These are phyloP conservation scores for Eupithecia dodoneata DNA, from an alignment of 2,888 invertebrate genomes.

Conservation along the genomic window DNA sequence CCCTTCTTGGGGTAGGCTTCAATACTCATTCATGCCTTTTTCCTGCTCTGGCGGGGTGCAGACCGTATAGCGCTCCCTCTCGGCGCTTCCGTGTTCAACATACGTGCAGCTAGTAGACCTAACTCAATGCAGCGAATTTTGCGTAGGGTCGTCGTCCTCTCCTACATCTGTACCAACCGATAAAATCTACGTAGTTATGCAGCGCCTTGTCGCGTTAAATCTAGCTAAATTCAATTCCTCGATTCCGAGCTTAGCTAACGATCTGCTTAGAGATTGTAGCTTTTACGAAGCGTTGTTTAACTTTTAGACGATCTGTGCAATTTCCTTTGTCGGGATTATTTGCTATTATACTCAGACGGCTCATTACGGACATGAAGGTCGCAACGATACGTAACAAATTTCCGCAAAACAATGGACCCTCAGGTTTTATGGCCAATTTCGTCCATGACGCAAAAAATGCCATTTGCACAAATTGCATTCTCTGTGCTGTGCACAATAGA, in stretches of 20 bases:
- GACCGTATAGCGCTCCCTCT: slow-evolving; percentile 72
- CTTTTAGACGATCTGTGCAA: slow-evolving; percentile 65
- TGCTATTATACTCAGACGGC: slow-evolving; percentile 48
- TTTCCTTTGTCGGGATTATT: slow-evolving; percentile 58
- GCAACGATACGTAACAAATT: slow-evolving; percentile 50
- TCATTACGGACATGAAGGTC: slow-evolving; percentile 52
- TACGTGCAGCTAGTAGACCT: slow-evolving; percentile 83
- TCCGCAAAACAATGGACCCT: slow-evolving; percentile 54
- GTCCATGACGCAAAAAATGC: slow-evolving; percentile 64
- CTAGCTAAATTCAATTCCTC: slow-evolving; percentile 58
- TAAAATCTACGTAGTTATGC: slow-evolving; percentile 44
- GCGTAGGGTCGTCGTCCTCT: slow-evolving; percentile 83
- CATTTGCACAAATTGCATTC: slow-evolving; percentile 76
- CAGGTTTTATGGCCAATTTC: slow-evolving; percentile 62
- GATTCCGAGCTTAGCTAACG: slow-evolving; percentile 33
- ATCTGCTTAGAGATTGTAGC: slow-evolving; percentile 36
- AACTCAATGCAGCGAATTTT: slow-evolving; percentile 85
- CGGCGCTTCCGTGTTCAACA: slow-evolving; percentile 77
- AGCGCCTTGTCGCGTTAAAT: slow-evolving; percentile 56
- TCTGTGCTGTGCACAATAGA: slow-evolving; percentile 57
- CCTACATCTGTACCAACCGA: slow-evolving; percentile 62
- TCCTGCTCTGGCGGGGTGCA: slow-evolving; percentile 70
- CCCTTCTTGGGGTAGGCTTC: slow-evolving; percentile 83
- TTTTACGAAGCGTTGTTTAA: slow-evolving; percentile 55
- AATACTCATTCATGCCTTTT: slow-evolving; percentile 82